These are phyloP conservation scores for Amphiura filiformis DNA, from an alignment of 35 echinoderm and acorn worm genomes.

Conservation along the genomic window DNA sequence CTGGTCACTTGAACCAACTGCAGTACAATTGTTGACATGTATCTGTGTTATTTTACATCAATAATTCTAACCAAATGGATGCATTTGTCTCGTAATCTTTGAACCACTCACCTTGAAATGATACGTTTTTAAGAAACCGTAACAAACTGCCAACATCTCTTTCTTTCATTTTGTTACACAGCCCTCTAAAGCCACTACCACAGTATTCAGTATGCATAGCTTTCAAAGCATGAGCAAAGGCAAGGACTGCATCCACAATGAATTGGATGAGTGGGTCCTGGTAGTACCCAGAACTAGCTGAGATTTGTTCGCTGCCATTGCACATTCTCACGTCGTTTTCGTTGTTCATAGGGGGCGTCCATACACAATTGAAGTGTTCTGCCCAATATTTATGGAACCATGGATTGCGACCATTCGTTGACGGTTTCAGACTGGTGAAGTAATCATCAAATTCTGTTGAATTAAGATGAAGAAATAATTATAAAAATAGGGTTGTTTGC, in stretches of 20 bases:
- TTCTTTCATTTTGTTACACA: slow-evolving; percentile 66
- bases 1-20: too few species aligned
- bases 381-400: slow-evolving; percentile 92
- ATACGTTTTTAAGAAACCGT: slow-evolving; percentile 62
- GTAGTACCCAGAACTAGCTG: slow-evolving; percentile 22
- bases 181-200: slow-evolving; percentile 1
- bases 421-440: slow-evolving; percentile 50
- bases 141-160: slow-evolving; percentile 53
- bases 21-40: too few species aligned
- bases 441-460: slow-evolving; percentile 79
- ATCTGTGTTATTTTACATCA: too few species aligned
- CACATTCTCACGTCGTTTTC: neutral
- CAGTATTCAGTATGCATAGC: slow-evolving; percentile 77
- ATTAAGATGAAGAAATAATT: too few species aligned
- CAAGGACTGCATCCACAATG: slow-evolving; percentile 71
- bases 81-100: too few species aligned
- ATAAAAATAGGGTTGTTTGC: too few species aligned
- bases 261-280: slow-evolving; percentile 71
- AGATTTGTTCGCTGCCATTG: slow-evolving; percentile 14
- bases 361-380: slow-evolving; percentile 68
- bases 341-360: neutral
- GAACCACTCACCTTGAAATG: slow-evolving; percentile 63
- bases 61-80: too few species aligned
- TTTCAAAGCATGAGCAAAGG: slow-evolving; percentile 73
- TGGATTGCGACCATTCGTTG: slow-evolving; percentile 52